Evolutionary conservation across 2,797 vertebrate genomes (phyloP).

Genomic region (Iguana delicatissima): DNA sequence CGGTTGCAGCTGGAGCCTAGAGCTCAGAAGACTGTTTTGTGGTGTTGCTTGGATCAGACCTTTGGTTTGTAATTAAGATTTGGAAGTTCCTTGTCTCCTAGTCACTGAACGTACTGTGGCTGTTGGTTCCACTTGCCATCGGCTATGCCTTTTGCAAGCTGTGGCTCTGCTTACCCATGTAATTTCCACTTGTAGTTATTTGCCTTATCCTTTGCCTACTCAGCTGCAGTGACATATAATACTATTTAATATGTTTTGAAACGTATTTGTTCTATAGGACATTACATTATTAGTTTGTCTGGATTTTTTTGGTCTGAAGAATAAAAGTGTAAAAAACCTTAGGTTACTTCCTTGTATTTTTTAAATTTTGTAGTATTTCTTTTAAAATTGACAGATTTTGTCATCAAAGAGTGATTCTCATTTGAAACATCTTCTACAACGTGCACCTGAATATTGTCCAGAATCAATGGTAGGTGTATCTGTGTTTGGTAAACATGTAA

Average conservation of each 20-base stretch:
- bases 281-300: background rate
- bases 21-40: background rate
- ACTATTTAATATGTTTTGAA: background rate
- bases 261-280: background rate
- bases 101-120: background rate
- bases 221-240: background rate
- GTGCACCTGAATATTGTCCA: slow-evolving; percentile 95
- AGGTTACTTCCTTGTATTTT: background rate
- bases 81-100: background rate
- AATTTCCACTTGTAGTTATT: too few species aligned
- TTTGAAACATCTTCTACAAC: slow-evolving; percentile 92
- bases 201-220: too few species aligned
- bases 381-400: slow-evolving; percentile 85
- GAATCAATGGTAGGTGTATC: slow-evolving; percentile 89
- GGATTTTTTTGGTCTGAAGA: background rate
- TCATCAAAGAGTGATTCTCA: slow-evolving; percentile 97
- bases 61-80: background rate
- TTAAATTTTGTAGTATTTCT: background rate
- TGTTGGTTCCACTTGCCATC: background rate
- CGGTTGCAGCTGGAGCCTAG: background rate
- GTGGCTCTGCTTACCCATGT: background rate
- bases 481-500: slow-evolving; percentile 41
- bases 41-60: background rate
- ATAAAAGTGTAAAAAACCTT: background rate
- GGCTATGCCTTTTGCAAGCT: background rate